Evolutionary conservation across 1,140 invertebrate species (phyloP).

Genomic region (Onthophagus taurus): DNA sequence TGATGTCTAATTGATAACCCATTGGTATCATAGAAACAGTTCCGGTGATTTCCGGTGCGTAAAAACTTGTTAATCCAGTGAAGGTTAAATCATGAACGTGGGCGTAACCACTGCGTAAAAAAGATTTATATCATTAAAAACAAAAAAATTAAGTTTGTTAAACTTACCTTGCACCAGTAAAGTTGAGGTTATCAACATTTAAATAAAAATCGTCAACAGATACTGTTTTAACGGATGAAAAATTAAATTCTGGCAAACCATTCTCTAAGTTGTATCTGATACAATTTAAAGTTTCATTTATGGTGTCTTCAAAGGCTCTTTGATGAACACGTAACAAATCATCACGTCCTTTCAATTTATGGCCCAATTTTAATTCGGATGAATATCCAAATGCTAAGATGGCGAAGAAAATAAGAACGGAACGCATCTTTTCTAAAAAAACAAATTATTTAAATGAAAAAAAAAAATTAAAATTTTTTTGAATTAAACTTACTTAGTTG

Average conservation of each 20-base stretch:
- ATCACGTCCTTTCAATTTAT: too few species aligned
- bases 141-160: background rate
- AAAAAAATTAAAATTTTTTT: too few species aligned
- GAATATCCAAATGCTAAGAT: too few species aligned
- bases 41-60: background rate
- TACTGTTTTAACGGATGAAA: background rate
- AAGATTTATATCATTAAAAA: background rate
- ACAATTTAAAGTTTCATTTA: conserved; percentile 3
- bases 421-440: too few species aligned
- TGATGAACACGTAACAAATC: too few species aligned
- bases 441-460: too few species aligned
- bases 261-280: background rate
- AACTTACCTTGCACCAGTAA: background rate
- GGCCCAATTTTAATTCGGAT: too few species aligned
- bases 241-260: background rate
- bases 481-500: too few species aligned
- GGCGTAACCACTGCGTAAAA: background rate
- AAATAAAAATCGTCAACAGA: background rate
- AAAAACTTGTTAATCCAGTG: background rate
- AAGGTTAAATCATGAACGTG: background rate
- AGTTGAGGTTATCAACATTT: background rate
- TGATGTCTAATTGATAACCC: background rate
- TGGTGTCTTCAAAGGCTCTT: too few species aligned
- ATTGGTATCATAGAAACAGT: background rate
- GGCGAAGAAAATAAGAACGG: too few species aligned